Conservation (phyloP, 2,888 invertebrate genomes). For the Philaethria dido region DNA sequence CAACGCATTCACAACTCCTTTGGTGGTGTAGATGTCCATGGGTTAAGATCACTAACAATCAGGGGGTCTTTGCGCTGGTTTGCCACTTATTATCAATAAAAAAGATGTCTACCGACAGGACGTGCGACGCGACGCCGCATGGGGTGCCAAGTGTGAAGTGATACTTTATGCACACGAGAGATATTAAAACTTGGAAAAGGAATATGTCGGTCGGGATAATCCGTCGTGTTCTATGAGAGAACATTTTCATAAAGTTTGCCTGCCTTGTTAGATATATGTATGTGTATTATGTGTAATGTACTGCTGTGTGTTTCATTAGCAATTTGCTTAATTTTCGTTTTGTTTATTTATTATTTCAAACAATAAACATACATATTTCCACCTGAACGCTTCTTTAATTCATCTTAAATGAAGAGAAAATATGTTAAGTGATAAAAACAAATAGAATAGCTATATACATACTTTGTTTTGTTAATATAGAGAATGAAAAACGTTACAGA, state of each 20-base stretch:
- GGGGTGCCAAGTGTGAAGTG: slow-evolving; percentile 33
- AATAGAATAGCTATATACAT: too few relatives aligned
- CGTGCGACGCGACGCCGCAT: not conserved
- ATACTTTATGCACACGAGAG: slow-evolving; percentile 47
- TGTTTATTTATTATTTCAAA: not conserved
- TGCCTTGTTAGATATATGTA: not conserved
- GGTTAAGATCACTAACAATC: too few relatives aligned
- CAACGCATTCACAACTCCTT: too few relatives aligned
- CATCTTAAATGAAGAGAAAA: not conserved
- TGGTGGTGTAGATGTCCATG: too few relatives aligned
- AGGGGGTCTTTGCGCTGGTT: too few relatives aligned
- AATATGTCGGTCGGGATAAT: slow-evolving; percentile 34
- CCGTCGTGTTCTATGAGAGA: slow-evolving; percentile 26
- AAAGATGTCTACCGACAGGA: too few relatives aligned
- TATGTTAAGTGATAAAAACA: not conserved
- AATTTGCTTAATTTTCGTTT: not conserved
- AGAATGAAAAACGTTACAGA: too few relatives aligned
- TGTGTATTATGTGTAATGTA: not conserved
- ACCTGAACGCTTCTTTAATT: not conserved
- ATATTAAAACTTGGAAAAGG: slow-evolving; percentile 43
- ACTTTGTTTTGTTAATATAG: too few relatives aligned
- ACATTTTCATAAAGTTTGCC: slow-evolving; percentile 35
- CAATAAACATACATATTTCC: not conserved
- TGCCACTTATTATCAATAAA: too few relatives aligned
- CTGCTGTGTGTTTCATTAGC: too few relatives aligned